Percentiles rank a stretch among this genome's conserved stretches.
Conservation (phyloP, 2,113 vertebrate genomes). For the Eudyptes chrysolophus region DNA sequence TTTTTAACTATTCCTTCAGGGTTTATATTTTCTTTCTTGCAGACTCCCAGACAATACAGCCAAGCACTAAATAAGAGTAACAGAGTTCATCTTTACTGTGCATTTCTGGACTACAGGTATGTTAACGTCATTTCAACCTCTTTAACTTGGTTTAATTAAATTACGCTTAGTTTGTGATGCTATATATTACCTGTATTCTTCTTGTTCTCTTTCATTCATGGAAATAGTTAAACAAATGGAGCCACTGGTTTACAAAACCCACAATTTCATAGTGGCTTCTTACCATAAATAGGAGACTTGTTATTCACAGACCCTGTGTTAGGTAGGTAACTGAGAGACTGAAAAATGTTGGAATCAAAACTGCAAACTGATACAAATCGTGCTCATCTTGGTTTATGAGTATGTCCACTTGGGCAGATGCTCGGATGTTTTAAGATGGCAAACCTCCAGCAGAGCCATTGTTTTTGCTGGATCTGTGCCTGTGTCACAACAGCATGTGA, state of each 20-base stretch:
- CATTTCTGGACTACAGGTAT: slow-evolving; percentile 95
- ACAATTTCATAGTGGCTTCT: not conserved
- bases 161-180: not conserved
- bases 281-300: not conserved
- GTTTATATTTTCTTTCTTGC: slow-evolving; percentile 32
- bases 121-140: not conserved
- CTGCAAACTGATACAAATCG: not conserved
- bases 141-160: not conserved
- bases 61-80: slow-evolving; percentile 83
- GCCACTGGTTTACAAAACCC: not conserved
- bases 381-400: not conserved
- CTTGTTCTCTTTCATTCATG: not conserved
- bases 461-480: not conserved
- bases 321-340: not conserved
- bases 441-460: not conserved
- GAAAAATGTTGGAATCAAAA: not conserved
- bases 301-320: not conserved
- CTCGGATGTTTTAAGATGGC: not conserved
- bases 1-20: not conserved
- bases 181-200: not conserved
- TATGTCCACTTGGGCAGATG: not conserved
- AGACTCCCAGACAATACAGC: slow-evolving; percentile 81
- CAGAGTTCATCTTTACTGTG: slow-evolving; percentile 87
- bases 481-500: not conserved
- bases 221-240: not conserved